A percentile compares a stretch with the other conserved stretches of the same genome.
These are phyloP conservation scores for Rhopilema esculentum DNA, from an alignment of 30 jellyfish, hydroid and myxozoan species.

Conservation along the genomic window DNA sequence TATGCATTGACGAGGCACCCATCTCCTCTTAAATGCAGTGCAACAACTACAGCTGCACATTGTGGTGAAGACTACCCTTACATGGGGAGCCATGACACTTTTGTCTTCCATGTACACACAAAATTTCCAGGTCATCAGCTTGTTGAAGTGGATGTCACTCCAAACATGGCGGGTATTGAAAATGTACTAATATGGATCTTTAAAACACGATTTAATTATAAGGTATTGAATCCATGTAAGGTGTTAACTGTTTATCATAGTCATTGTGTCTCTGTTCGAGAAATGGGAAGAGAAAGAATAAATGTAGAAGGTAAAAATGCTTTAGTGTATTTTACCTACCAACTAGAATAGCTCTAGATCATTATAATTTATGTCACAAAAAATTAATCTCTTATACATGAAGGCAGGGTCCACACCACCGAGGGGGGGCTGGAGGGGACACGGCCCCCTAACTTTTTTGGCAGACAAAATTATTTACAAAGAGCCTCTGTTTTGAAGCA, in stretches of 20 bases:
- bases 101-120: slow-evolving; percentile 61
- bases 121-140: slow-evolving; percentile 20
- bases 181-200: slow-evolving; percentile 80
- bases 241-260: slow-evolving; percentile 67
- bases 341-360: neutral
- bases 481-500: too few species aligned
- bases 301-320: slow-evolving; percentile 51
- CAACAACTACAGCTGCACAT: slow-evolving; percentile 41
- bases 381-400: too few species aligned
- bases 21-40: slow-evolving; percentile 60
- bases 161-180: slow-evolving; percentile 75
- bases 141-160: slow-evolving; percentile 72
- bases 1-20: slow-evolving; percentile 91
- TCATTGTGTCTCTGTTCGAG: slow-evolving; percentile 78
- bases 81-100: slow-evolving; percentile 85
- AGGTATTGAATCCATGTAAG: slow-evolving; percentile 75
- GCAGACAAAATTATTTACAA: too few species aligned
- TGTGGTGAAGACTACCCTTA: slow-evolving; percentile 61
- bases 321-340: slow-evolving; percentile 43
- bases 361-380: too few species aligned
- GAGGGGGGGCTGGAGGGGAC: too few species aligned
- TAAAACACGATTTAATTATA: slow-evolving; percentile 49
- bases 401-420: too few species aligned
- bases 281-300: slow-evolving; percentile 72
- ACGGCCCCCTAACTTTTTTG: too few species aligned